Base-by-base conservation (phyloP, 1,140 invertebrate species). In the Neotoxoptera formosana region DNA sequence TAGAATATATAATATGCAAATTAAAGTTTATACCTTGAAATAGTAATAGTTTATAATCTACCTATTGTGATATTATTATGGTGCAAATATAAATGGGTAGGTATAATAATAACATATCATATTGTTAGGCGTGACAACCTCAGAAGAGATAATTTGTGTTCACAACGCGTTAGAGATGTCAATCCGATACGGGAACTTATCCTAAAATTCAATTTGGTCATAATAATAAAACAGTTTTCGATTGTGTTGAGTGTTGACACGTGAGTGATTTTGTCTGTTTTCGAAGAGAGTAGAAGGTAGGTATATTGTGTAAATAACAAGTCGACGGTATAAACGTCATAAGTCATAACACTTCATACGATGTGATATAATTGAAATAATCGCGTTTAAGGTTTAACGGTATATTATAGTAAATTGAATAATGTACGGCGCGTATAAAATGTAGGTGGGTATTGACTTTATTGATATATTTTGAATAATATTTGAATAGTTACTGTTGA, bases 101-200 rank as follows among this genome's bases (percentile, higher is more conserved):
- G 14, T 76, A n/a, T 0, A n/a, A 76, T 76, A 20, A 76, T 67
- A 21, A 53, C 21, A 7, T 60, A 76, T 14, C n/a, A 17, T 76
- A 76, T 76, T 76, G 51, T 23, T 20, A 53, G 21, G 14, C 51
- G 6, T 53, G 60, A 76, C 30, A 76, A 60, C 30, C 60, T 34
- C n/a, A 76, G 60, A n/a, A n/a, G 6, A 30, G 30, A 76, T 17
- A 67, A 76, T 76, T 76, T 34, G 60, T 76, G 30, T 76, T 34
- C 60, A 76, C 60, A 76, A 76, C 21, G 60, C 17, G 41, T 41
- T 41, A 41, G 7, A n/a, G 30, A 76, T 76, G 30, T n/a, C 30
- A 76, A 76, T 76, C 60, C 60, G 60, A 76, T 76, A 76, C 60
- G 60, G 60, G 60, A 76, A 76, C 60, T n/a, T 76, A 76, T n/a